Base-by-base conservation (phyloP, 2,888 invertebrate species). In the Drosophila kokeensis region DNA sequence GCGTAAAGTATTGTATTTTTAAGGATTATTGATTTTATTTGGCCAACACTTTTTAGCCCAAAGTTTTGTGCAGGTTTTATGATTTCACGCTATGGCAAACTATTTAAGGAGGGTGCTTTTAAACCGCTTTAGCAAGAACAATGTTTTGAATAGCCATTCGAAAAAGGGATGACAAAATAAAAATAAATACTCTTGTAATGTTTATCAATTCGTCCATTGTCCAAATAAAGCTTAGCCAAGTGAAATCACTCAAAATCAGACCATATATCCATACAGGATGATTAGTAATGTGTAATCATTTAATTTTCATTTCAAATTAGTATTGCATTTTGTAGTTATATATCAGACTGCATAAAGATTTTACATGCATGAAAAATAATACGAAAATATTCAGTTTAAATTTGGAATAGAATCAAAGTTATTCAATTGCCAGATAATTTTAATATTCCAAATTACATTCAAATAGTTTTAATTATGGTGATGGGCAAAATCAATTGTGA, bases 1-100 rank as follows among this genome's bases (percentile, higher is more conserved):
- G 69, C 77, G 77, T 65, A 87, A 83, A 82, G 85, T 87, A 87
- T 83, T 87, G 87, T 87, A 87, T 84, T 88, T 84, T 88, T 86
- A 85, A 82, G 86, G 83, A 82, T 85, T 84, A 84, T 84, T 84
- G 86, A 84, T 84, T 84, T 87, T 84, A 87, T 85, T 84, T 88
- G 68, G 53, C 38, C 76, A 67, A 63, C 76, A 66, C 81, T 70
- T 77, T 79, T 64, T 75, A 30, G 18, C 24, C 49, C 21, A 42
- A 62, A 36, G 53, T 60, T 79, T 79, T 68, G 21, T 58, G 21
- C 52, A 38, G 21, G 53, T 72, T 73, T 58, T 60, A 13, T 59
- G 48, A 10, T 52, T 40, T 58, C 38, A 29, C 24, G 13, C 7
- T 45, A 36, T 30, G 48, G 57, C 30, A 36, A 69, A 49, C 64